These are phyloP conservation scores for Crotalus helleri DNA, from an alignment of 2,113 vertebrate species.

Conservation along the genomic window DNA sequence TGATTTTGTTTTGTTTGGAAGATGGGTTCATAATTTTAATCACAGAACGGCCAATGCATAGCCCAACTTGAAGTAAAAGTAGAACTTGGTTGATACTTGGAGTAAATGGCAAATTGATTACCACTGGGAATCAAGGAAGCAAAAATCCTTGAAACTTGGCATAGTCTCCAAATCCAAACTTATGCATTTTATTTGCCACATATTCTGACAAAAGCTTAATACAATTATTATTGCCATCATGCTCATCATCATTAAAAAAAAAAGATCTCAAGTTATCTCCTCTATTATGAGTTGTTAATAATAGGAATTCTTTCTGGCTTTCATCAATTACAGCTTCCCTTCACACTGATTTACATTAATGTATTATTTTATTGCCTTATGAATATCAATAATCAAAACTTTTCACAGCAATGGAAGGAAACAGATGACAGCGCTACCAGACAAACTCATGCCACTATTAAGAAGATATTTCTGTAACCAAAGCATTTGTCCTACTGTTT, in stretches of 20 bases:
- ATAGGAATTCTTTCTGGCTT: neutral
- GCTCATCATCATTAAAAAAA: neutral
- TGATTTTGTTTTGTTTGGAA: neutral
- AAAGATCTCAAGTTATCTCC: neutral
- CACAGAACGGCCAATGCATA: neutral
- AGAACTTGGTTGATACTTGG: neutral
- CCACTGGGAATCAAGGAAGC: neutral
- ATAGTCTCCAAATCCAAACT: neutral
- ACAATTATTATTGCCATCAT: neutral
- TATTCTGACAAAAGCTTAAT: neutral
- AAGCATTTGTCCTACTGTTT: conserved; percentile 7
- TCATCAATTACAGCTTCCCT: conserved; percentile 18
- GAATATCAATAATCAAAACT: conserved; percentile 19
- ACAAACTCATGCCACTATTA: neutral
- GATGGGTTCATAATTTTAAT: neutral
- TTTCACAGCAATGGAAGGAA: conserved; percentile 28
- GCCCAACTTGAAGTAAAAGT: neutral
- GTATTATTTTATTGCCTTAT: conserved; percentile 27
- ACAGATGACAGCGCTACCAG: conserved; percentile 24
- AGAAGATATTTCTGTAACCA: conserved; percentile 23
- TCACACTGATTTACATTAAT: neutral
- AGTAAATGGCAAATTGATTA: neutral
- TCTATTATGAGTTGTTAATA: neutral
- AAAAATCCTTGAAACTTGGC: neutral
- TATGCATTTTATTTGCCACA: neutral